Percentiles rank a stretch among this genome's conserved stretches.
Evolutionary conservation across 2,888 invertebrate genomes (phyloP).

Genomic region (Zootermopsis nevadensis): DNA sequence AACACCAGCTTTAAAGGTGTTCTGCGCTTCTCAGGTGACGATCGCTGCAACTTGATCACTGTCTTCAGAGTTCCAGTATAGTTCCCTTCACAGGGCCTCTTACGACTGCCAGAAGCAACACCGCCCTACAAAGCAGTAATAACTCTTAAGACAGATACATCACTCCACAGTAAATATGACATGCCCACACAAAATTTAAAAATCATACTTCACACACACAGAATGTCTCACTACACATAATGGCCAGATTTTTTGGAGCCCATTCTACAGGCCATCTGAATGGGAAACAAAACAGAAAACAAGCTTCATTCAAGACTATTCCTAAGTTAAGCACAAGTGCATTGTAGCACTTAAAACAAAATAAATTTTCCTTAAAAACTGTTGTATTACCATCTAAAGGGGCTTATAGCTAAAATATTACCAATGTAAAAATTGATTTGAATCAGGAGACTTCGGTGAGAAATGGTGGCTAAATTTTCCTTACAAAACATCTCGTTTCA

Average conservation of each 20-base stretch:
- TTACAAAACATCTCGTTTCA: too few relatives aligned
- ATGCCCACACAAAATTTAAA: background rate
- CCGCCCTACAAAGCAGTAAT: background rate
- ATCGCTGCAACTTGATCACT: conserved; percentile 78
- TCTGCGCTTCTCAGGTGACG: conserved; percentile 68
- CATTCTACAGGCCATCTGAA: too few relatives aligned
- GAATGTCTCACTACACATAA: background rate
- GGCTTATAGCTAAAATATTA: too few relatives aligned
- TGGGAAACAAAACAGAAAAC: too few relatives aligned
- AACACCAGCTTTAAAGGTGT: conserved; percentile 29
- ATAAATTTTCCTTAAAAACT: too few relatives aligned
- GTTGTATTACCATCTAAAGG: too few relatives aligned
- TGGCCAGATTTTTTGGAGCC: background rate
- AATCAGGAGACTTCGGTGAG: too few relatives aligned
- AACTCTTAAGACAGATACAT: background rate
- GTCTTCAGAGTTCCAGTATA: conserved; percentile 87
- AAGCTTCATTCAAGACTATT: too few relatives aligned
- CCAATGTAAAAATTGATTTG: too few relatives aligned
- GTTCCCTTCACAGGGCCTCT: conserved; percentile 58
- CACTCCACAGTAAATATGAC: background rate
- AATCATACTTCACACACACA: background rate
- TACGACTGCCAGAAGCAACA: background rate
- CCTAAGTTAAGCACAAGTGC: too few relatives aligned
- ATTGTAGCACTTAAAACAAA: too few relatives aligned
- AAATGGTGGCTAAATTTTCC: too few relatives aligned